Conservation (phyloP, 2,113 vertebrate species). For the Engystomops pustulosus region DNA sequence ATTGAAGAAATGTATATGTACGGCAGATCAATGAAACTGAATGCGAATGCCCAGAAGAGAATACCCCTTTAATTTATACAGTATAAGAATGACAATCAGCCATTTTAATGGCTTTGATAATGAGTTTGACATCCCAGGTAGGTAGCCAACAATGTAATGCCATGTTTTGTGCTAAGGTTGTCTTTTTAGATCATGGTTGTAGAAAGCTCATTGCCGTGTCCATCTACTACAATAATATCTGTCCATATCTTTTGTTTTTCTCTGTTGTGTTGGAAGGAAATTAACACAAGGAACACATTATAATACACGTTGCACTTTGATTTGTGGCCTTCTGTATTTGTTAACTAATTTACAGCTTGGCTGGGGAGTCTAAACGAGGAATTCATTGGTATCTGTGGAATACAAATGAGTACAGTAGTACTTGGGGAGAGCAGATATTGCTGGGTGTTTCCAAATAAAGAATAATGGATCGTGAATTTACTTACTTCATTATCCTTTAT, state of each 20-base stretch:
- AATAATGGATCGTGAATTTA: conserved; percentile 30
- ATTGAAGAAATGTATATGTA: too few relatives aligned
- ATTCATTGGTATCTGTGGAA: conserved; percentile 19
- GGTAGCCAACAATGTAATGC: too few relatives aligned
- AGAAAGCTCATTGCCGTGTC: not conserved
- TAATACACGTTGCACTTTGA: conserved; percentile 30
- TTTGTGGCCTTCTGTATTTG: conserved; percentile 36
- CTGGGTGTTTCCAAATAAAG: conserved; percentile 37
- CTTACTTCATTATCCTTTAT: conserved; percentile 35
- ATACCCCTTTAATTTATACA: too few relatives aligned
- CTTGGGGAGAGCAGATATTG: not conserved
- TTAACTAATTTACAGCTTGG: conserved; percentile 12
- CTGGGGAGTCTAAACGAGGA: conserved; percentile 16
- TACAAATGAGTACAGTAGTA: conserved; percentile 1
- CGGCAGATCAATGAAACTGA: too few relatives aligned
- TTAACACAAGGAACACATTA: conserved; percentile 17
- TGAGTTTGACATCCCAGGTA: too few relatives aligned
- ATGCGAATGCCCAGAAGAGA: too few relatives aligned
- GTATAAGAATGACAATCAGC: too few relatives aligned
- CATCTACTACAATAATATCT: conserved; percentile 10
- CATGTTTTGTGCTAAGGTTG: too few relatives aligned
- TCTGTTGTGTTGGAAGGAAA: not conserved
- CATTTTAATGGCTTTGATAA: too few relatives aligned
- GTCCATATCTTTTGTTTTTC: not conserved
- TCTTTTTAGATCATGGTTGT: not conserved